A percentile compares a stretch with the other conserved stretches of the same genome.
phyloP scores from a whole-genome alignment of 1,140 invertebrate species.

The Idris sp. region DNA sequence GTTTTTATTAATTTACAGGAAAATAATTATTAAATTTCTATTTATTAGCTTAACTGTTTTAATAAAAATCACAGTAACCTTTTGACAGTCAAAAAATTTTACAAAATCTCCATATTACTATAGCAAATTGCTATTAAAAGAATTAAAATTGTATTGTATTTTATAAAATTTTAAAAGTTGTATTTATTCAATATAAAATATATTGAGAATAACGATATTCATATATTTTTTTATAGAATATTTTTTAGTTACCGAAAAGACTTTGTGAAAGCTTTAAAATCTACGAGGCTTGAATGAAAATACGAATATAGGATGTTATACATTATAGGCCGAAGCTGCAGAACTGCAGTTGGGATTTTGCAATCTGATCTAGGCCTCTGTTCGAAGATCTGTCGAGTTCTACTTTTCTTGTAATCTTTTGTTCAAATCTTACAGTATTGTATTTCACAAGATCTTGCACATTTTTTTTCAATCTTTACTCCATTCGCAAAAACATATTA shows the following conservation, averaged over 20 bases:
- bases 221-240: slow-evolving; percentile 41
- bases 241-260: slow-evolving; percentile 52
- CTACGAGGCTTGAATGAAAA: slow-evolving; percentile 54
- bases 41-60: no score
- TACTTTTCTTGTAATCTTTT: slow-evolving; percentile 48
- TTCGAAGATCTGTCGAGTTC: slow-evolving; percentile 53
- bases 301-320: slow-evolving; percentile 50
- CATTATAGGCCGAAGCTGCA: slow-evolving; percentile 52
- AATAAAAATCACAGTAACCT: no score
- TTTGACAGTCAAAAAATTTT: no score
- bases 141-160: no score
- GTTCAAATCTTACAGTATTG: slow-evolving; percentile 46
- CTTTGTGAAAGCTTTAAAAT: slow-evolving; percentile 50
- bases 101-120: no score
- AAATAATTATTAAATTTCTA: no score
- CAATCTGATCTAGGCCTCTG: slow-evolving; percentile 47
- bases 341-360: slow-evolving; percentile 42
- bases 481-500: not conserved
- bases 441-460: slow-evolving; percentile 20
- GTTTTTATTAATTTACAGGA: no score
- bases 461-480: slow-evolving; percentile 18
- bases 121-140: no score
- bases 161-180: no score
- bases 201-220: slow-evolving; percentile 16
- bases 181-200: no score